phyloP scores from a whole-genome alignment of 2,113 vertebrate species.

The Morone chrysops region DNA sequence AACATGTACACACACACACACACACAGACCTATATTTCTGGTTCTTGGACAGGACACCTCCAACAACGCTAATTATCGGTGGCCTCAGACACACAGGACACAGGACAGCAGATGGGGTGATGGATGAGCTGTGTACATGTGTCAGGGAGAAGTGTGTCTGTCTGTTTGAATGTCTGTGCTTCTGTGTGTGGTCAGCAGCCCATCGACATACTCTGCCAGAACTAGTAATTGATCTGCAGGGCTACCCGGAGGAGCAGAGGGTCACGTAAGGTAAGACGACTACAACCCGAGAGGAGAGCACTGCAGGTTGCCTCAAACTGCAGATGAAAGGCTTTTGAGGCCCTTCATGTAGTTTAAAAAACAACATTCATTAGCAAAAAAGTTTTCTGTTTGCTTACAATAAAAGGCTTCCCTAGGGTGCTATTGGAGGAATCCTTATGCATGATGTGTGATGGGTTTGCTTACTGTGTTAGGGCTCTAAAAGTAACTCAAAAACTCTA shows the following conservation, averaged over 20 bases:
- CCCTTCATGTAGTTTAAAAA: not conserved
- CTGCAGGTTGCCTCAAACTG: slow-evolving; percentile 6
- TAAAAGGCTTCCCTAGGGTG: slow-evolving; percentile 1
- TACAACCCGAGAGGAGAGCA: slow-evolving; percentile 10
- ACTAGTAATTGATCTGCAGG: slow-evolving; percentile 52
- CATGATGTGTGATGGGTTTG: not conserved
- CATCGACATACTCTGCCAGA: slow-evolving; percentile 22
- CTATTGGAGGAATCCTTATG: slow-evolving; percentile 16
- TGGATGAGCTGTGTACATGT: slow-evolving; percentile 48
- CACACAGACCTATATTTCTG: not conserved
- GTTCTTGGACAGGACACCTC: slow-evolving; percentile 34
- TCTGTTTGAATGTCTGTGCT: slow-evolving; percentile 37
- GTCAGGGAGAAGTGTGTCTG: slow-evolving; percentile 29
- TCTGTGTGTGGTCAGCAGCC: slow-evolving; percentile 48
- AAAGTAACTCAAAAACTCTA: not conserved
- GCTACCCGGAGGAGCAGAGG: slow-evolving; percentile 35
- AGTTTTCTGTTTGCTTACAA: slow-evolving; percentile 9
- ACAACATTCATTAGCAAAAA: not conserved
- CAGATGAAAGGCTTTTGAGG: slow-evolving; percentile 28
- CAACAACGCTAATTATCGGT: slow-evolving; percentile 46
- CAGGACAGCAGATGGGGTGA: slow-evolving; percentile 45
- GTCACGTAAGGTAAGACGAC: slow-evolving; percentile 67
- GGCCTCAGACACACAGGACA: slow-evolving; percentile 31
- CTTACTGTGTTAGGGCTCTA: not conserved
- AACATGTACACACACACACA: not conserved